Evolutionary conservation across 2,113 vertebrate species (phyloP).

Genomic region (Numida meleagris): DNA sequence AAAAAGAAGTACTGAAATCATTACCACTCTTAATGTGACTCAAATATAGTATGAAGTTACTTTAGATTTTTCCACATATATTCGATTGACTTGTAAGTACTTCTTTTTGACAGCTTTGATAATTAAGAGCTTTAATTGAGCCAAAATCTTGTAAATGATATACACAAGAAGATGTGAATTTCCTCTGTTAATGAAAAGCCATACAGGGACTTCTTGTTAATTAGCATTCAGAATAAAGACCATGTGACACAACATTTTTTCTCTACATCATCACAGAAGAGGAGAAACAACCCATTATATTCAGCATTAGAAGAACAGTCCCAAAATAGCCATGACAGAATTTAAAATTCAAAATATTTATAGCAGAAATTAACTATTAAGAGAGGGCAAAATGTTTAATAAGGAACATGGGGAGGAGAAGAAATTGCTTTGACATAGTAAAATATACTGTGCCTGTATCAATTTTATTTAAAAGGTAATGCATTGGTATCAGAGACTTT

Average conservation of each 20-base stretch:
- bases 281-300: neutral
- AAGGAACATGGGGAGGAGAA: neutral
- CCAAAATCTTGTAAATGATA: neutral
- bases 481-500: neutral
- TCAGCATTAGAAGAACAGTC: neutral
- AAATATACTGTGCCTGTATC: neutral
- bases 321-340: neutral
- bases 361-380: neutral
- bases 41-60: neutral
- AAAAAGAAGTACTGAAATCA: neutral
- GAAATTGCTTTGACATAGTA: neutral
- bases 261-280: neutral
- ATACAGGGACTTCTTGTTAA: neutral
- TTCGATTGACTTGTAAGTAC: neutral
- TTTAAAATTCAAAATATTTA: neutral
- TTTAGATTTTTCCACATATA: neutral
- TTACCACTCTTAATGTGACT: neutral
- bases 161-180: neutral
- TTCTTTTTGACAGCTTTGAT: neutral
- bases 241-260: fast-evolving
- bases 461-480: neutral
- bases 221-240: neutral
- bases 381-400: neutral
- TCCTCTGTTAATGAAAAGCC: neutral
- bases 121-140: neutral